These are phyloP conservation scores for Gryllus bimaculatus DNA, from an alignment of 1,140 invertebrate genomes.

Conservation along the genomic window DNA sequence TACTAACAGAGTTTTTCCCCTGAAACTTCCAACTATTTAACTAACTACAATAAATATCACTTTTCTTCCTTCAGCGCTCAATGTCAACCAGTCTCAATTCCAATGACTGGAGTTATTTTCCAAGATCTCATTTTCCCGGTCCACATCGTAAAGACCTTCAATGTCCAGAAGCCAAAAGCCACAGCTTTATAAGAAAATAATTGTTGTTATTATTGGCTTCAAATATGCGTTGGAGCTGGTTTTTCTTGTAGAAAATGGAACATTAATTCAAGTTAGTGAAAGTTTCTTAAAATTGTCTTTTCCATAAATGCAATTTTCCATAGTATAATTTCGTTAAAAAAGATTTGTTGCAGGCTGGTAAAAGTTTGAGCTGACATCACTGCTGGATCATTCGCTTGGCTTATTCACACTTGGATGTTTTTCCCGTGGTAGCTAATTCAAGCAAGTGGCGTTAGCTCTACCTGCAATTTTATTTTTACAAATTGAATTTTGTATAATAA, in stretches of 20 bases:
- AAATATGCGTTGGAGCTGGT: conserved; percentile 51
- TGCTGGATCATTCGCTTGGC: conserved; percentile 62
- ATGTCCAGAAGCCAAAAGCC: conserved; percentile 48
- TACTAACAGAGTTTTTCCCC: too few species aligned
- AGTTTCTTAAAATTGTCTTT: neutral
- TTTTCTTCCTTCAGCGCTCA: conserved; percentile 48
- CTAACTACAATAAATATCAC: too few species aligned
- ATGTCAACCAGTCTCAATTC: conserved; percentile 71
- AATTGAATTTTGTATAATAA: neutral
- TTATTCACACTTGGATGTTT: conserved; percentile 67
- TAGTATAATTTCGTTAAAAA: neutral
- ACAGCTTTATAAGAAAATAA: conserved; percentile 56
- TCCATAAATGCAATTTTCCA: neutral
- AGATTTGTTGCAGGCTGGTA: conserved; percentile 38
- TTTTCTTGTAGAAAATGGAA: conserved; percentile 60
- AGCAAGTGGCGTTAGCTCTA: conserved; percentile 44
- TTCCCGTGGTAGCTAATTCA: conserved; percentile 60
- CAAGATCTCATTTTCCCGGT: conserved; percentile 68
- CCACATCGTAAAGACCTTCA: conserved; percentile 48
- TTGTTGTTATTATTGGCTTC: conserved; percentile 51
- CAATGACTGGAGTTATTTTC: conserved; percentile 70
- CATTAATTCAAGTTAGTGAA: conserved; percentile 46
- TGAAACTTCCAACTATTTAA: too few species aligned
- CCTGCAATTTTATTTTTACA: too few species aligned
- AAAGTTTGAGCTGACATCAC: conserved; percentile 57